These are phyloP conservation scores for Siphonodentalium dalli DNA, from an alignment of 2,888 invertebrate species.

Conservation along the genomic window DNA sequence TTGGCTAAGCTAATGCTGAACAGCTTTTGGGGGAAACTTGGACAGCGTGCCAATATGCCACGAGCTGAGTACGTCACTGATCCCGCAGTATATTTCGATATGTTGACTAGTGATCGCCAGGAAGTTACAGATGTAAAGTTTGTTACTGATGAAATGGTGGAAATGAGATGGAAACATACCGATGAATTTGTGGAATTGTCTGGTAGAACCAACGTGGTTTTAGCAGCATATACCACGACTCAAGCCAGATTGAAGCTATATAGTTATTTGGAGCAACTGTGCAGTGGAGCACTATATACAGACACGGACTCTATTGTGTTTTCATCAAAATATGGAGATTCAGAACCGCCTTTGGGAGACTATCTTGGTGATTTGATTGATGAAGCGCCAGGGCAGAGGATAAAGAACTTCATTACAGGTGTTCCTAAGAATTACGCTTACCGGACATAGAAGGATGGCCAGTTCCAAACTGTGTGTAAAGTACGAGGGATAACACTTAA, in stretches of 20 bases:
- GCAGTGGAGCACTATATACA: slow-evolving; percentile 6
- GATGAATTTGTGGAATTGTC: slow-evolving; percentile 22
- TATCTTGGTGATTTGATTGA: slow-evolving; percentile 58
- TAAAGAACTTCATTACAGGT: no score
- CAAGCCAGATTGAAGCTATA: slow-evolving; percentile 20
- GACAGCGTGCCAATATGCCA: slow-evolving; percentile 17
- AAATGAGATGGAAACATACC: slow-evolving; percentile 13
- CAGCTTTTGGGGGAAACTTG: slow-evolving; percentile 20
- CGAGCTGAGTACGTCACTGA: slow-evolving; percentile 17
- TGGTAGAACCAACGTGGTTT: slow-evolving; percentile 11
- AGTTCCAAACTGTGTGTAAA: slow-evolving; percentile 15
- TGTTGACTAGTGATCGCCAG: slow-evolving; percentile 13
- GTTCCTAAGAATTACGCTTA: no score
- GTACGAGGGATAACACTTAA: slow-evolving; percentile 21
- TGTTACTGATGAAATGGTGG: slow-evolving; percentile 19
- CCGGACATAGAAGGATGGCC: no score
- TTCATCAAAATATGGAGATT: slow-evolving; percentile 1
- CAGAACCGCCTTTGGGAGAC: slow-evolving; percentile 38
- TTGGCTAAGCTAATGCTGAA: slow-evolving; percentile 28
- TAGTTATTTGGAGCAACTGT: slow-evolving; percentile 15
- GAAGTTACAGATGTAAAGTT: slow-evolving; percentile 12
- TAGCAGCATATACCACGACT: slow-evolving; percentile 4
- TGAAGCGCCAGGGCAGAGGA: slow-evolving; percentile 52
- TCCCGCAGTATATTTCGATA: slow-evolving; percentile 2
- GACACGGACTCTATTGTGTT: slow-evolving; percentile 23